Percentiles rank a stretch among this genome's conserved stretches.
Conservation (phyloP, 2,888 invertebrate genomes). For the Anticlea derivata region DNA sequence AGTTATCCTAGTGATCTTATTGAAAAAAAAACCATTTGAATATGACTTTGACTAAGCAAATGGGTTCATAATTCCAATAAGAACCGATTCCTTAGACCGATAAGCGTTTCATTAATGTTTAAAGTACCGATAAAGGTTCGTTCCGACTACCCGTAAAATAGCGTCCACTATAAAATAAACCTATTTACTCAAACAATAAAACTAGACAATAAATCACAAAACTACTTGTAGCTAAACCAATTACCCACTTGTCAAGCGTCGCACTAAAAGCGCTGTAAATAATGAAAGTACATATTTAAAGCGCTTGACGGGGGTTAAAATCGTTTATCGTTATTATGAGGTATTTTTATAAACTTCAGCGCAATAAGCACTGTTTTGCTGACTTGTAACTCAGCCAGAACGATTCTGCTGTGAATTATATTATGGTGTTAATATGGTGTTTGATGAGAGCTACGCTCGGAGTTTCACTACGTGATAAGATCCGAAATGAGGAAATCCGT, state of each 20-base stretch:
- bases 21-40: too few relatives aligned
- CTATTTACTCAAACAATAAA: slow-evolving; percentile 1
- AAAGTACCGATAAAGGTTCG: too few relatives aligned
- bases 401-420: slow-evolving; percentile 22
- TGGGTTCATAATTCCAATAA: too few relatives aligned
- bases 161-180: slow-evolving; percentile 1
- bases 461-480: too few relatives aligned
- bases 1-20: too few relatives aligned
- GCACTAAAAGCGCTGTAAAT: slow-evolving; percentile 26
- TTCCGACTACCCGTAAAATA: too few relatives aligned
- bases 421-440: background rate
- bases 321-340: slow-evolving; percentile 37
- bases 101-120: too few relatives aligned
- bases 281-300: slow-evolving; percentile 19
- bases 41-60: too few relatives aligned
- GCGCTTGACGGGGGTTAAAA: slow-evolving; percentile 25
- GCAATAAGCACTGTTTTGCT: slow-evolving; percentile 54
- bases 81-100: too few relatives aligned
- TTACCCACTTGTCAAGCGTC: slow-evolving; percentile 16
- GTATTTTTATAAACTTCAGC: slow-evolving; percentile 53
- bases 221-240: slow-evolving; percentile 16
- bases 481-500: too few relatives aligned
- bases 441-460: too few relatives aligned
- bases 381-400: slow-evolving; percentile 56
- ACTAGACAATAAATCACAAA: slow-evolving; percentile 6